Base-by-base conservation (phyloP, 2,888 invertebrate genomes). In the Schizaphis graminum region DNA sequence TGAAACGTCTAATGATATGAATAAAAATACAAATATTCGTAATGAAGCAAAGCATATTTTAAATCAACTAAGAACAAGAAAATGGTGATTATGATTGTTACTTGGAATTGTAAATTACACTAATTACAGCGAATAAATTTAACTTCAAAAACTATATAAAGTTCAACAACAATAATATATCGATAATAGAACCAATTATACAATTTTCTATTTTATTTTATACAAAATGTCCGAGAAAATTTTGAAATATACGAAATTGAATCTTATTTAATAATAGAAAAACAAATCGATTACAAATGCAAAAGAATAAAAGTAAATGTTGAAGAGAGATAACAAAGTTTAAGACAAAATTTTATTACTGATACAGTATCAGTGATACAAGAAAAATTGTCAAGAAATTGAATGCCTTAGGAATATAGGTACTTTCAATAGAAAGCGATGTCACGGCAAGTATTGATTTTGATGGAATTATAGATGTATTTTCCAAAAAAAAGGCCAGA, bases 401-500 rank as follows among this genome's bases (percentile, higher is more conserved):
- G n/a, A 49, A 77, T 91, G 91, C n/a, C 35, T 91, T 77, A n/a
- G 77, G 67, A 91, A 91, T 91, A 47, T n/a, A n/a, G n/a, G n/a
- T n/a, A n/a, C n/a, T 91, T 47, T 91, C 47, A n/a, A 91, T 91
- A 53, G 91, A 84, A 91, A 84, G 35, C n/a, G 77, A 91, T 49
- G 35, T 77, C 49, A 77, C 77, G 21, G 49, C 47, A 67, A 90
- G 67, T 67, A 67, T 90, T 61, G 28, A 61, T 67, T 90, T 90
- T 67, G 67, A 89, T 57, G 44, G 61, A 61, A 26, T 89, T 44
- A 44, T 61, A 57, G 61, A 89, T 56, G 57, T 28, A 89, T 61
- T 89, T 61, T 57, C 61, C 28, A 16, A 89, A 89, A 56, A 56
- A 53, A 53, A 89, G 35, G 5, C 21, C 35, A 89, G 88, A 89